Conservation (phyloP, 2,113 vertebrate species). For the Micronycteris hirsuta region DNA sequence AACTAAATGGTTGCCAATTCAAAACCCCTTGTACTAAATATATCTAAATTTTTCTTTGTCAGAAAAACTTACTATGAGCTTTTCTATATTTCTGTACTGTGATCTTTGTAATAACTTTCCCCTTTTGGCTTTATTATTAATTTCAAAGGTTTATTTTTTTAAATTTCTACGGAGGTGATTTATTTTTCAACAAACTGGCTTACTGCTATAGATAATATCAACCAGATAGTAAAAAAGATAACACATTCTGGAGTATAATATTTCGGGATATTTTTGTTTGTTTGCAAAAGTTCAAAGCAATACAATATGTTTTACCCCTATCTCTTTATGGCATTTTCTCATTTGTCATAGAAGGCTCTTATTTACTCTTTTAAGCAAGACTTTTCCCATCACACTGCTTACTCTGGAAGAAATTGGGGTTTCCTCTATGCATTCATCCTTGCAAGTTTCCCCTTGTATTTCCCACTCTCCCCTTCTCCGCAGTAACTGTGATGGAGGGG, state of each 20-base stretch:
- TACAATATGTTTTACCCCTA: neutral
- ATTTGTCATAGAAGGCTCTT: neutral
- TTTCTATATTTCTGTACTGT: neutral
- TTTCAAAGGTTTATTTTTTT: neutral
- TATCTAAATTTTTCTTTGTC: neutral
- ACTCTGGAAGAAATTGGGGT: neutral
- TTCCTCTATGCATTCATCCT: slow-evolving; percentile 9
- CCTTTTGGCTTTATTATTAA: neutral
- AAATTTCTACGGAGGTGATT: neutral
- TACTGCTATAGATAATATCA: neutral
- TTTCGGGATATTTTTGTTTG: neutral
- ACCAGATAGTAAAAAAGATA: neutral
- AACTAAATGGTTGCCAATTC: neutral
- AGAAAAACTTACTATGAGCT: neutral
- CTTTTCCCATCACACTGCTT: neutral
- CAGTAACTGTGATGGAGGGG: neutral
- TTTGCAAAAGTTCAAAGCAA: neutral
- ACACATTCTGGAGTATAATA: neutral
- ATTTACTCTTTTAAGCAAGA: slow-evolving; percentile 44
- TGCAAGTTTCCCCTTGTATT: neutral
- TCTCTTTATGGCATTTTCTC: neutral
- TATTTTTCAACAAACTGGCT: neutral
- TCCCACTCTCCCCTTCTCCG: neutral
- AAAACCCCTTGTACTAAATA: neutral
- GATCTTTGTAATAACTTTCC: neutral